phyloP scores from a whole-genome alignment of 2,113 vertebrate genomes.

The Gnathonemus longibarbis region DNA sequence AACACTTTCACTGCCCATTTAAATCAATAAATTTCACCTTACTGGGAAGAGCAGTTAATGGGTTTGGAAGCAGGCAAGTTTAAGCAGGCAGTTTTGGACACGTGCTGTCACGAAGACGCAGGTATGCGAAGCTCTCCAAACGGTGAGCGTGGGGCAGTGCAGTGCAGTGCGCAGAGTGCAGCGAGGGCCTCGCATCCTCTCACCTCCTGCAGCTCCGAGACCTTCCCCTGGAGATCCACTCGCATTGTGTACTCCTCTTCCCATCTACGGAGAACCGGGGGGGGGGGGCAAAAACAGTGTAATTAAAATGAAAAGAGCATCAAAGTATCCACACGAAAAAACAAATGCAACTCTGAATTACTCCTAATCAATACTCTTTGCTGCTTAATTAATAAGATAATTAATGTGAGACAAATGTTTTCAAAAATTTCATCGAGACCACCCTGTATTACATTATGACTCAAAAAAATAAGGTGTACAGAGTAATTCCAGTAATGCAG shows the following conservation, averaged over 20 bases:
- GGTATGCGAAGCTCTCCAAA: background rate
- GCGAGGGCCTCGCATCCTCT: background rate
- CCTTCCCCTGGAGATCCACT: slow-evolving; percentile 65
- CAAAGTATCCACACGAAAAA: background rate
- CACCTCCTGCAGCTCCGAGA: slow-evolving; percentile 78
- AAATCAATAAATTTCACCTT: background rate
- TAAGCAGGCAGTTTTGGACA: background rate
- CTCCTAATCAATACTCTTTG: background rate
- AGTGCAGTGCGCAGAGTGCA: background rate
- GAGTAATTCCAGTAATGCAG: background rate
- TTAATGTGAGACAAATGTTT: background rate
- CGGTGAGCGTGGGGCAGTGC: background rate
- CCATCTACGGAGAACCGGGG: slow-evolving; percentile 52
- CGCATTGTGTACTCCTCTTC: slow-evolving; percentile 70
- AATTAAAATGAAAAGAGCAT: background rate
- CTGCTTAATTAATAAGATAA: background rate
- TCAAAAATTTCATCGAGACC: background rate
- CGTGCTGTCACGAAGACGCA: background rate
- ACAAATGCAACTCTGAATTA: slow-evolving; percentile 16
- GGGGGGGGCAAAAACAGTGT: background rate
- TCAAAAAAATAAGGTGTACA: background rate
- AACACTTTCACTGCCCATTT: background rate
- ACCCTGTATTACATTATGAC: background rate
- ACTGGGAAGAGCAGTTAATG: background rate
- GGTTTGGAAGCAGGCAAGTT: background rate